These are phyloP conservation scores for Leptopilina myrica DNA, from an alignment of 2,888 invertebrate genomes.

Conservation along the genomic window DNA sequence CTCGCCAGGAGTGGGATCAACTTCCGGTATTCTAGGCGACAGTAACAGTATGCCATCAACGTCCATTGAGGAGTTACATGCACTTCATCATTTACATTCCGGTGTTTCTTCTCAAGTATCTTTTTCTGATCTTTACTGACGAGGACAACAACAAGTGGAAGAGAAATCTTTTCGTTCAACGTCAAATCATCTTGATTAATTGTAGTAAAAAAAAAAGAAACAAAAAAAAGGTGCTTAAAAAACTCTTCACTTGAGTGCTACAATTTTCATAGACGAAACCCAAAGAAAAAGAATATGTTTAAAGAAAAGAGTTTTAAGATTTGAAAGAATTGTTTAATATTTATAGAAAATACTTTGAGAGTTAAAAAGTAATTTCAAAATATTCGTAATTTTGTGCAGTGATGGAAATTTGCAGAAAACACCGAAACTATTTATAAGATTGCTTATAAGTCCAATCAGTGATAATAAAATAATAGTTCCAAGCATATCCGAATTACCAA, in stretches of 20 bases:
- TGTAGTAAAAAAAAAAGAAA: slow-evolving; percentile 1
- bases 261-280: background rate
- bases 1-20: slow-evolving; percentile 71
- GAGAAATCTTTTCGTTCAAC: slow-evolving; percentile 53
- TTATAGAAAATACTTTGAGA: background rate
- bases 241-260: background rate
- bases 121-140: slow-evolving; percentile 77
- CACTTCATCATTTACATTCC: slow-evolving; percentile 78
- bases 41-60: slow-evolving; percentile 78
- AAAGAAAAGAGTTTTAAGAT: background rate
- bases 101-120: slow-evolving; percentile 75
- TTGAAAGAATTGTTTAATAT: too few relatives aligned
- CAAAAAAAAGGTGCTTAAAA: background rate
- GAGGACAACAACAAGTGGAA: slow-evolving; percentile 62
- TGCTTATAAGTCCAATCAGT: slow-evolving; percentile 60
- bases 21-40: slow-evolving; percentile 77
- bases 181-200: slow-evolving; percentile 35
- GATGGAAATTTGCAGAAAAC: background rate
- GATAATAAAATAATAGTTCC: slow-evolving; percentile 74
- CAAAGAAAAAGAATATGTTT: background rate
- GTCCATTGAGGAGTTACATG: slow-evolving; percentile 78
- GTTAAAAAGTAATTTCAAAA: too few relatives aligned
- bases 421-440: background rate
- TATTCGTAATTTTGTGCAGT: too few relatives aligned
- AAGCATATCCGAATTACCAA: slow-evolving; percentile 75